Evolutionary conservation across 2,797 vertebrate species (phyloP), one percentile per base, ranked within the genome.

Genomic region (Salmo trutta): DNA sequence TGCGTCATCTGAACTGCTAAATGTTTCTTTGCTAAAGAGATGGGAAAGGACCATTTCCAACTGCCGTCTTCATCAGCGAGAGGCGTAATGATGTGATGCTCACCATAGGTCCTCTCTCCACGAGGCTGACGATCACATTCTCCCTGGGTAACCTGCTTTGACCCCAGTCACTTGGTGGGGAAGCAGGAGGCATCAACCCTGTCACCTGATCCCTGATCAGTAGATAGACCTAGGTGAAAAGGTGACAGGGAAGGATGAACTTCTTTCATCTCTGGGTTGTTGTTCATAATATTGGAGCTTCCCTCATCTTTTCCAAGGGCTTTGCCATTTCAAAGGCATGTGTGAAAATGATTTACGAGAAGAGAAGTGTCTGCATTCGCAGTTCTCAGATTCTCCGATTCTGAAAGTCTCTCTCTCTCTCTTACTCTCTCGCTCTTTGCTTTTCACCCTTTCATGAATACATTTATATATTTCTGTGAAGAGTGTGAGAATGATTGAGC

Each of bases 281-380:
- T 59, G 29, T 47, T 41, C 68, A 17, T 2, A 78, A 87, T 84
- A 51, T 56, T 71, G 59, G 75, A 74, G 83, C 85, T 75, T 86
- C 75, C 51, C 67, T 74, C 68, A 36, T 78, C 77, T 84, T 84
- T 90, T 86, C 88, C 75, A 74, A 83, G 82, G 82, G 86, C 75
- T 79, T 88, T 85, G 81, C 77, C 82, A 78, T 88, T 89, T 92
- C 88, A 92, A 93, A 91, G 88, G 86, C 78, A 86, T 81, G 56
- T 73, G 84, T 8, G 71, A 41, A 56, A 86, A 80, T 86, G 86
- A 89, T 86, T 87, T 86, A 80, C 86, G 87, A 82, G 88, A 81
- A 84, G 87, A 89, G 86, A 59, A 59, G 52, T 19, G 24, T 15
- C 56, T 59, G 7, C 24, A 5, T 36, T 27, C 72, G 5, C 16